Evolutionary conservation across 2,797 vertebrate species (phyloP), one percentile per base, ranked within the genome.

Genomic region (Sebastes diaconus): DNA sequence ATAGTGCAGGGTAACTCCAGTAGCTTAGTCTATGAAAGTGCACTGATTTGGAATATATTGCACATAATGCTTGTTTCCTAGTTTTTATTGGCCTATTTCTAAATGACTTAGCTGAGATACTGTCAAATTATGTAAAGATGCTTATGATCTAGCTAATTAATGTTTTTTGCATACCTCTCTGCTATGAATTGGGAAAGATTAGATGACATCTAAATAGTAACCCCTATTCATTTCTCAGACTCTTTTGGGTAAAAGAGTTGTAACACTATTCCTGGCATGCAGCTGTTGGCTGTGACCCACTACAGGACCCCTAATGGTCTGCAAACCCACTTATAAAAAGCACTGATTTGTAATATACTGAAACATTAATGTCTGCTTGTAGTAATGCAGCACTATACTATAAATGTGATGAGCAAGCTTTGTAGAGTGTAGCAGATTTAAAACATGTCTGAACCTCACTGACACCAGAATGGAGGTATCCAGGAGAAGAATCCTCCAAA

Each of bases 391-490:
- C 32, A 36, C 52, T 54, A 2, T 8, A 22, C 46, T 36, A 3
- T 52, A 16, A 20, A n/a, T 61, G 13, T 65, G 25, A 71, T 25
- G 32, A 52, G 25, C 0, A 36, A 24, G 13, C 13, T 34, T 13
- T 55, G 16, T 70, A 25, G 10, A 70, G 24, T 27, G 3, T 27
- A 29, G 16, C 25, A 4, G 25, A 25, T 30, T 69, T 87, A 65
- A 85, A 79, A 50, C 52, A 10, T 60, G 32, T 80, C 72, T 81
- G 12, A 81, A 75, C 67, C 52, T 68, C 25, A 27, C 9, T 77
- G 52, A 76, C n/a, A 20, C 55, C 58, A 92, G 90, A 81, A 96
- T 96, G 96, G 95, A 96, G 72, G 86, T 94, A 50, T 91, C 94
- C 18, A 95, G 89, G 59, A 94, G 87, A 86, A 90, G 90, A 80